A percentile compares a stretch with the other conserved stretches of the same genome.
phyloP scores from a whole-genome alignment of 2,113 vertebrate species.

The Caracal caracal region DNA sequence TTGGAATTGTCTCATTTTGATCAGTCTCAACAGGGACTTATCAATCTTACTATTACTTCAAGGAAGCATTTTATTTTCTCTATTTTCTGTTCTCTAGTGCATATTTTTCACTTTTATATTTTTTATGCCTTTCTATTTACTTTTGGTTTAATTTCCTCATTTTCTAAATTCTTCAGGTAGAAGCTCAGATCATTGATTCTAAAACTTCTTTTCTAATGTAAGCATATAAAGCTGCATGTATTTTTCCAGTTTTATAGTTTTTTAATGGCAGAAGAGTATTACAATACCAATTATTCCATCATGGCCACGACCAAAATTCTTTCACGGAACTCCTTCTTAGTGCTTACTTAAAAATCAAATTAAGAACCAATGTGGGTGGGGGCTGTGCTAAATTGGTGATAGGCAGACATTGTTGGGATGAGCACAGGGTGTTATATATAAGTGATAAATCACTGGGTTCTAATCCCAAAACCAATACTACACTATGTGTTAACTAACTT shows the following conservation, averaged over 20 bases:
- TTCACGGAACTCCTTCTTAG: background rate
- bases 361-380: background rate
- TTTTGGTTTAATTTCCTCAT: background rate
- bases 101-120: background rate
- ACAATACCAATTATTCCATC: background rate
- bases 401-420: no score
- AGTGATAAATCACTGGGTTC: no score
- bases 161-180: background rate
- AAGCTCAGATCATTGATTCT: background rate
- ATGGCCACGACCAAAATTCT: background rate
- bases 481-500: no score
- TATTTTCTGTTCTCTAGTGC: background rate
- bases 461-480: no score
- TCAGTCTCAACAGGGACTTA: background rate
- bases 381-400: no score
- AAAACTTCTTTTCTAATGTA: background rate
- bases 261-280: background rate
- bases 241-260: background rate
- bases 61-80: background rate
- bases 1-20: background rate
- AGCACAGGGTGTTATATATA: no score
- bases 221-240: background rate
- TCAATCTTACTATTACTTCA: background rate
- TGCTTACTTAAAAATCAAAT: background rate
- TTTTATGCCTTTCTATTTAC: background rate